phyloP scores from a whole-genome alignment of 1,140 invertebrate species.

The Onthophagus taurus region DNA sequence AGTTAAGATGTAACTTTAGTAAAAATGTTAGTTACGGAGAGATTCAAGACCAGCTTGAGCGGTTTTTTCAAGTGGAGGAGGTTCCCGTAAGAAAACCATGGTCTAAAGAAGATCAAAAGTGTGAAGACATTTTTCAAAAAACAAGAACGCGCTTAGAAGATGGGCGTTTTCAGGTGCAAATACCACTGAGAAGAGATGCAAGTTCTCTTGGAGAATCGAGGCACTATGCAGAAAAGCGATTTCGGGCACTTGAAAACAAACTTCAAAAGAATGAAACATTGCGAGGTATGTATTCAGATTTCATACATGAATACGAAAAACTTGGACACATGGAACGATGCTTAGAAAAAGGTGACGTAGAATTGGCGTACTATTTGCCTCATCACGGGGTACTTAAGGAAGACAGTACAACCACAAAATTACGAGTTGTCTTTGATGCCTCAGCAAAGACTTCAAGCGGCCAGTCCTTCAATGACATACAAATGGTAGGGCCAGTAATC shows the following conservation, averaged over 20 bases:
- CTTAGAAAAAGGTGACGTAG: neutral
- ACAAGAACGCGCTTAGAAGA: slow-evolving; percentile 14
- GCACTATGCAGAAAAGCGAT: slow-evolving; percentile 16
- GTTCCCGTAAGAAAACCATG: slow-evolving; percentile 25
- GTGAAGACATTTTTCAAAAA: slow-evolving; percentile 8
- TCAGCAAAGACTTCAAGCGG: slow-evolving; percentile 27
- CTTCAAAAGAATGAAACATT: slow-evolving; percentile 19
- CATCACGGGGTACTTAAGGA: slow-evolving; percentile 35
- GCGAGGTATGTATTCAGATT: slow-evolving; percentile 17
- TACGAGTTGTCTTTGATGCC: slow-evolving; percentile 37
- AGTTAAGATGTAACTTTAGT: too few relatives aligned
- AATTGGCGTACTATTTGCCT: slow-evolving; percentile 31
- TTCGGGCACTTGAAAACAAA: slow-evolving; percentile 24
- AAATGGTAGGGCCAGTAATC: slow-evolving; percentile 17
- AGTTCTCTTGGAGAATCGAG: slow-evolving; percentile 28
- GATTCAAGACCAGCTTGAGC: slow-evolving; percentile 9
- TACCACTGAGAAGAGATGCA: slow-evolving; percentile 25
- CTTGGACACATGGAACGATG: slow-evolving; percentile 22
- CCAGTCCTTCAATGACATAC: slow-evolving; percentile 34
- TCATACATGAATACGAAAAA: slow-evolving; percentile 29
- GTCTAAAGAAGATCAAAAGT: neutral
- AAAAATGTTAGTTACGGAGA: neutral
- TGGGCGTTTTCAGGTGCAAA: slow-evolving; percentile 27
- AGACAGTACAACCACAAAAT: slow-evolving; percentile 28
- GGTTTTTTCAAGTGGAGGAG: slow-evolving; percentile 10